Conservation (phyloP, 1,140 invertebrate species). For the Ceratitis capitata region DNA sequence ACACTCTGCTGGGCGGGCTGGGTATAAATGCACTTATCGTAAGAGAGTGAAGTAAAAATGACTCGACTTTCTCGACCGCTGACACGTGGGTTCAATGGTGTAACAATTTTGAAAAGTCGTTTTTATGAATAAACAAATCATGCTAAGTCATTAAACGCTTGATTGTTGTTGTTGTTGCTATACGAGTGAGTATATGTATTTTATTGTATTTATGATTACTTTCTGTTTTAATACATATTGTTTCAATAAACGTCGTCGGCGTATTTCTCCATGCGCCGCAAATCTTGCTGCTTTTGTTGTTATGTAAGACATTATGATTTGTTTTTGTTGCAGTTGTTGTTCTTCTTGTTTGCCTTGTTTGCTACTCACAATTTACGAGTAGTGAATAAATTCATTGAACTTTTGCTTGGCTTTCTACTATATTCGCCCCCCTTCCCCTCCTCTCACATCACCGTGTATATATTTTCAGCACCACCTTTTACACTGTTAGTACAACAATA, state of each 20-base stretch:
- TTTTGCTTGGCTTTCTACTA: neutral
- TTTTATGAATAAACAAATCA: neutral
- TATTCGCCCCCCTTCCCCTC: neutral
- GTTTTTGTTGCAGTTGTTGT: neutral
- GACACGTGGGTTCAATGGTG: neutral
- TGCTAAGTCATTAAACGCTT: neutral
- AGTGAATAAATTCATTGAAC: slow-evolving; percentile 13
- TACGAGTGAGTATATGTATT: too few relatives aligned
- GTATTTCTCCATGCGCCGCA: neutral
- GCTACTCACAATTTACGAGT: neutral
- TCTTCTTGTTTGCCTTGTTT: neutral
- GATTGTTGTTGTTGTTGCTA: neutral
- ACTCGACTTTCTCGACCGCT: neutral
- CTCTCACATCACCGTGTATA: neutral
- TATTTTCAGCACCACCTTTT: neutral
- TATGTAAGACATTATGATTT: neutral
- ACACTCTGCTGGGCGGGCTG: too few relatives aligned
- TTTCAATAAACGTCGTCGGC: neutral
- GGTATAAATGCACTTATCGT: neutral
- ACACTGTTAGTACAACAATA: neutral
- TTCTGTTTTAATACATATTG: neutral
- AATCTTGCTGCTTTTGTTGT: neutral
- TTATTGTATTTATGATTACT: neutral
- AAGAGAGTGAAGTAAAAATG: neutral
- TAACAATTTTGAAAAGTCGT: neutral